Evolutionary conservation across 2,888 invertebrate genomes (phyloP).

Genomic region (Pycnomerus fuliginosus): DNA sequence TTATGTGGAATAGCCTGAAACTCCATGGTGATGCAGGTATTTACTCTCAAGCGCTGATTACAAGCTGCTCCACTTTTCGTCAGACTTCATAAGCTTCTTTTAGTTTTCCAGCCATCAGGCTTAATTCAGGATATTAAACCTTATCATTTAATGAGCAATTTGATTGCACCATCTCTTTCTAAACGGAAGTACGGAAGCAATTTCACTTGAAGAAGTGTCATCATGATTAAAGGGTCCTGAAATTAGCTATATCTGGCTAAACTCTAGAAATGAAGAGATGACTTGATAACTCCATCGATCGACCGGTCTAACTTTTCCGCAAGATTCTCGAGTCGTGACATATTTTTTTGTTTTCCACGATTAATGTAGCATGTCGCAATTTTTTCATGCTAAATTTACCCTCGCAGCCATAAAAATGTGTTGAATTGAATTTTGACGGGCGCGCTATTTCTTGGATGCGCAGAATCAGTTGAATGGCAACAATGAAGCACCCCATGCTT

Average conservation of each 20-base stretch:
- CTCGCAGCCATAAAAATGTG: too few species aligned
- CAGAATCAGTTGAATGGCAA: constrained; percentile 18
- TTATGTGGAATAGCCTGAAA: constrained; percentile 7
- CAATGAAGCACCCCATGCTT: constrained; percentile 21
- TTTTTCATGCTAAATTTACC: too few species aligned
- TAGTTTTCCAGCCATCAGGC: constrained; percentile 42
- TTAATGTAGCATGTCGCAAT: too few species aligned
- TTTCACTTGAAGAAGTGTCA: constrained; percentile 35
- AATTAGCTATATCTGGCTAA: constrained; percentile 28
- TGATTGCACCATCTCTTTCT: constrained; percentile 40
- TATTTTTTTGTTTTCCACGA: too few species aligned
- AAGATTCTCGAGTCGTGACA: too few species aligned
- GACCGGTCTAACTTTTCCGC: too few species aligned
- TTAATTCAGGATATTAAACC: constrained; percentile 47
- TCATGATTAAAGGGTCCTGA: constrained; percentile 32
- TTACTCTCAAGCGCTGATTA: constrained; percentile 21
- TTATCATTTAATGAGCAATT: constrained; percentile 50
- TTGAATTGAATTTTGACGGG: too few species aligned
- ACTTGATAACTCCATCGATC: too few species aligned
- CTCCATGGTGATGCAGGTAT: constrained; percentile 15
- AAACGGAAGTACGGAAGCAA: constrained; percentile 33
- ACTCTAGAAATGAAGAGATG: too few species aligned
- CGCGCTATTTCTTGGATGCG: too few species aligned
- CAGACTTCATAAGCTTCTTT: constrained; percentile 44
- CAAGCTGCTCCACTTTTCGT: constrained; percentile 17